Evolutionary conservation across 2,113 vertebrate genomes (phyloP).

Genomic region (Tragelaphus imberbis): DNA sequence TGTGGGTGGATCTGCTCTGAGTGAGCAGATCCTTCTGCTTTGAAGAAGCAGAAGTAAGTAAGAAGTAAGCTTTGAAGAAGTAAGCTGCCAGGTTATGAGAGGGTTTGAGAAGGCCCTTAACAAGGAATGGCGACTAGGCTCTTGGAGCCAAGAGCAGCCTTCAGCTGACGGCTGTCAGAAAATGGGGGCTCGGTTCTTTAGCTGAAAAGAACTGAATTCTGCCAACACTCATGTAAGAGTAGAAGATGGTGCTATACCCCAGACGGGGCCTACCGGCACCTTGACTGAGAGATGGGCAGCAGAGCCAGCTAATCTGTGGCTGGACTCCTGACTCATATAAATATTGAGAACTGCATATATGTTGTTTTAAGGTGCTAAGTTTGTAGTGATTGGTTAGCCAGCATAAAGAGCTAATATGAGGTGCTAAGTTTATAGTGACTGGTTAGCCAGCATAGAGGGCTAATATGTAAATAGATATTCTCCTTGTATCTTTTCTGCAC

Average conservation of each 20-base stretch:
- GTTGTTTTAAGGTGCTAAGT: neutral
- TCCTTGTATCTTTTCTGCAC: neutral
- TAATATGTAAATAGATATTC: neutral
- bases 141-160: neutral
- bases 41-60: neutral
- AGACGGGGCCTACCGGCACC: no score
- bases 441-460: neutral
- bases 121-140: neutral
- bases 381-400: neutral
- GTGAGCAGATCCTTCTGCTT: neutral
- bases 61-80: neutral
- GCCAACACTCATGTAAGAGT: neutral
- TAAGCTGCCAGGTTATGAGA: neutral
- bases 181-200: neutral
- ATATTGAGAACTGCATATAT: neutral
- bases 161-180: neutral
- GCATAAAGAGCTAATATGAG: neutral
- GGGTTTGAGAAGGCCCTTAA: neutral
- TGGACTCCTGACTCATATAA: neutral
- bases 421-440: neutral
- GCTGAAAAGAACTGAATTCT: neutral
- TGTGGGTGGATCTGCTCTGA: neutral
- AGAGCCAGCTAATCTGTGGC: neutral
- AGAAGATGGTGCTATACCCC: neutral
- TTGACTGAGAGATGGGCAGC: neutral